Evolutionary conservation across 2,113 vertebrate species (phyloP).

Genomic region (Heterotis niloticus): DNA sequence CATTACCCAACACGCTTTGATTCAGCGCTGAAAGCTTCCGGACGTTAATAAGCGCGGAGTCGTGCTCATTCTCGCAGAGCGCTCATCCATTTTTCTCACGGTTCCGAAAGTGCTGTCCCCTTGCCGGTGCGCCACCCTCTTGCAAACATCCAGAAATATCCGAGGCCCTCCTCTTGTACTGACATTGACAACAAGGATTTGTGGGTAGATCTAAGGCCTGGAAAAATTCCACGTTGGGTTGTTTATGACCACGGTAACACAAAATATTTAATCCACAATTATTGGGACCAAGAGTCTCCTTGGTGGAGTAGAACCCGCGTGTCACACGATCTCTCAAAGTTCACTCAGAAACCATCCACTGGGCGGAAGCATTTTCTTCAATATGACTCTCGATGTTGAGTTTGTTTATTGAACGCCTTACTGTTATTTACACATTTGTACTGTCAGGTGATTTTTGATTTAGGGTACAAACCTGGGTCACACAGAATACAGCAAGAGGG

Average conservation of each 20-base stretch:
- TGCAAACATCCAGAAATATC: not conserved
- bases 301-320: not conserved
- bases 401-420: too few species aligned
- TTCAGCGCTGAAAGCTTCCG: slow-evolving; percentile 9
- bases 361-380: not conserved
- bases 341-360: not conserved
- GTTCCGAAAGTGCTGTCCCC: not conserved
- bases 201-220: not conserved
- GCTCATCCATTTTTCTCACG: slow-evolving; percentile 24
- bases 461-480: too few species aligned
- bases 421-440: not conserved
- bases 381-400: too few species aligned
- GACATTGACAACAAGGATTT: not conserved
- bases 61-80: not conserved
- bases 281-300: not conserved
- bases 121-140: not conserved
- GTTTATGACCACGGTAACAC: not conserved
- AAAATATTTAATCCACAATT: too few species aligned
- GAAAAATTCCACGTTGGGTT: not conserved
- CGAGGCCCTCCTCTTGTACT: not conserved
- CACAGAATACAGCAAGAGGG: not conserved
- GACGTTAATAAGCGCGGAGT: not conserved
- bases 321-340: not conserved
- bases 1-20: slow-evolving; percentile 32
- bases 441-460: not conserved